Evolutionary conservation across 2,113 vertebrate species (phyloP), one percentile per base, ranked within the genome.

Genomic region (Montifringilla adamsi): DNA sequence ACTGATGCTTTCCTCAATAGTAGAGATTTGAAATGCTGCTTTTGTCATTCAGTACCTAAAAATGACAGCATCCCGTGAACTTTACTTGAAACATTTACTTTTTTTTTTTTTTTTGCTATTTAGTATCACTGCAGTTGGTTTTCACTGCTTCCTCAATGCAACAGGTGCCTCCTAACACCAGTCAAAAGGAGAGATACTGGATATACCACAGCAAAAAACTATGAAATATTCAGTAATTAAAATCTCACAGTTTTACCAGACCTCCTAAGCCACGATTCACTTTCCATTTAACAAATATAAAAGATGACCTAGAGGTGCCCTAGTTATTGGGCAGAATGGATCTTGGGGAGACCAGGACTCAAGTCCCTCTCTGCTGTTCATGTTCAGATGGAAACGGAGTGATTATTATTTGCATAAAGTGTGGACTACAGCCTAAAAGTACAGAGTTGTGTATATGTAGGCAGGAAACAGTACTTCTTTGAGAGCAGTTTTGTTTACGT

Each of bases 401-500:
- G 30, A 82, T 55, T 80, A 78, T 70, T 76, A 70, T 60, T 59
- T 72, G 35, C 52, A 70, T 24, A 33, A 76, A 87, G 53, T 19
- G 55, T 46, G 56, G 59, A 90, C 58, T 62, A 76, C 22, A 43
- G 50, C 30, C 35, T 68, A n/a, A 33, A 92, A 89, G 19, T 31
- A 70, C 60, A 6, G 89, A 89, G 72, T 24, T 63, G n/a, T 22
- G 13, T 33, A 58, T 62, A 84, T 6, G 37, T 35, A 93, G 59
- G 39, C 8, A 22, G 79, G 64, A 91, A 80, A 27, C 16, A 82
- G 52, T n/a, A 85, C 66, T 91, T 95, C 77, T 91, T 55, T 81
- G 41, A 94, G 43, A 94, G 64, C 43, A 86, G 62, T 68, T 94
- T 70, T 84, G 92, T 96, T 96, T 95, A 93, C 60, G 50, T 35